Evolutionary conservation across 2,888 invertebrate species (phyloP).

Genomic region (Andrena camellia): DNA sequence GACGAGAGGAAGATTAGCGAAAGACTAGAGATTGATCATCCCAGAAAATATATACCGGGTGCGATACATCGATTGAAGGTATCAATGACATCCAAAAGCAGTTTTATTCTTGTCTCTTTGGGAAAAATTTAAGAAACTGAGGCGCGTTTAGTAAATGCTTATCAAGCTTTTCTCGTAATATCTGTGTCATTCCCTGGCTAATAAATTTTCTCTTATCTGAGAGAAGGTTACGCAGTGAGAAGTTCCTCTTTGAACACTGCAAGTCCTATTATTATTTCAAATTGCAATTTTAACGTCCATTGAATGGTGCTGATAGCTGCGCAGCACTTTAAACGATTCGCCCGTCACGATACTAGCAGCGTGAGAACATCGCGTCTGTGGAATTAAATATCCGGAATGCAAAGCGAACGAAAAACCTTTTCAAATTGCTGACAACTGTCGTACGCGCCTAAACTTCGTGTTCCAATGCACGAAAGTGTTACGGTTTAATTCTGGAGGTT

Average conservation of each 20-base stretch:
- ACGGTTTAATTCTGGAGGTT: constrained; percentile 1
- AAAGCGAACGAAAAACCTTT: not conserved
- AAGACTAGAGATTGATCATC: constrained; percentile 25
- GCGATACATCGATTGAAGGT: constrained; percentile 17
- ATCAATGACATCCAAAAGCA: not conserved
- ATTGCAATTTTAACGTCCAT: not conserved
- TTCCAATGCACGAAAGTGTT: constrained; percentile 15
- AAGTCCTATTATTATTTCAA: not conserved
- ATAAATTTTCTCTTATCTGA: too few relatives aligned
- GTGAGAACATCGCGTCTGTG: constrained; percentile 48
- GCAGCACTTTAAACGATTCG: constrained; percentile 9
- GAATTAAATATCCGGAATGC: constrained; percentile 70
- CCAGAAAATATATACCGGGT: constrained; percentile 35
- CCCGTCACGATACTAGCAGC: constrained; percentile 28
- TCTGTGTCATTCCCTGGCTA: too few relatives aligned
- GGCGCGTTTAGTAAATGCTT: too few relatives aligned
- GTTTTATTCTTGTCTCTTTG: too few relatives aligned
- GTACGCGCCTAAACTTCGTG: constrained; percentile 6
- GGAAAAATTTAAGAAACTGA: too few relatives aligned
- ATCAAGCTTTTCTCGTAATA: too few relatives aligned
- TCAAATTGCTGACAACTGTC: not conserved
- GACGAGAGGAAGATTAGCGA: constrained; percentile 21
- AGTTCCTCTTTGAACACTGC: not conserved
- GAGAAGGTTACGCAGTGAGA: too few relatives aligned
- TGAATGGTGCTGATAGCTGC: not conserved